These are phyloP conservation scores for Eupristina koningsbergeri DNA, from an alignment of 1,140 invertebrate species.

Conservation along the genomic window DNA sequence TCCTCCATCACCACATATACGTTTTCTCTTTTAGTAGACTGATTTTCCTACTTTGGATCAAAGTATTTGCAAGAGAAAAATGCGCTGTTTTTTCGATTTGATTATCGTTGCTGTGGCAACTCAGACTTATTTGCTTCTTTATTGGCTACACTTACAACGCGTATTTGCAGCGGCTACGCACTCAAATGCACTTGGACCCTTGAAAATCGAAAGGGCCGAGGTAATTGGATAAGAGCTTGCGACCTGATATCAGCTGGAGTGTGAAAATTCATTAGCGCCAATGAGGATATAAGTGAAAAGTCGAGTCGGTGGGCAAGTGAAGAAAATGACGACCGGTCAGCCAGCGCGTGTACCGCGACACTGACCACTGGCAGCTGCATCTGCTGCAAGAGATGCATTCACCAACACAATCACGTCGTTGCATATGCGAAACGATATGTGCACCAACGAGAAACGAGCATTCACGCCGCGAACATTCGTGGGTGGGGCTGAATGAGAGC, in stretches of 20 bases:
- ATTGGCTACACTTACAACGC: not conserved
- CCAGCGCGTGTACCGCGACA: conserved; percentile 63
- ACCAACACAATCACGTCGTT: conserved; percentile 65
- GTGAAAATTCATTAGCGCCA: too few species aligned
- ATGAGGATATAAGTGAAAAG: not conserved
- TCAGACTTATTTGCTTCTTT: not conserved
- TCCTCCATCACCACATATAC: too few species aligned
- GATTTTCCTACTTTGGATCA: too few species aligned
- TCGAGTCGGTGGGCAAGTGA: conserved; percentile 8
- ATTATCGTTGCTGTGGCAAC: too few species aligned
- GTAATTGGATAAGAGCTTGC: too few species aligned
- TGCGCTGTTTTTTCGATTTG: too few species aligned
- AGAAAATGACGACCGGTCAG: conserved; percentile 64
- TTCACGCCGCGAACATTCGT: conserved; percentile 53
- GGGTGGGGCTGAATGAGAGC: conserved; percentile 56
- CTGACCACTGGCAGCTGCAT: conserved; percentile 70
- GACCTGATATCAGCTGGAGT: too few species aligned
- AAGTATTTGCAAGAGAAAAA: too few species aligned
- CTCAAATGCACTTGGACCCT: not conserved
- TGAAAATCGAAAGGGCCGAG: too few species aligned
- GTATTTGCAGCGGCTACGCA: not conserved
- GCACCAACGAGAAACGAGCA: conserved; percentile 66
- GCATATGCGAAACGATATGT: conserved; percentile 58
- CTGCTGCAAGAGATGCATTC: conserved; percentile 70
- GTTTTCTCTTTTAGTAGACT: too few species aligned